phyloP scores from a whole-genome alignment of 2,888 invertebrate species.

The Drosophila paracracens region DNA sequence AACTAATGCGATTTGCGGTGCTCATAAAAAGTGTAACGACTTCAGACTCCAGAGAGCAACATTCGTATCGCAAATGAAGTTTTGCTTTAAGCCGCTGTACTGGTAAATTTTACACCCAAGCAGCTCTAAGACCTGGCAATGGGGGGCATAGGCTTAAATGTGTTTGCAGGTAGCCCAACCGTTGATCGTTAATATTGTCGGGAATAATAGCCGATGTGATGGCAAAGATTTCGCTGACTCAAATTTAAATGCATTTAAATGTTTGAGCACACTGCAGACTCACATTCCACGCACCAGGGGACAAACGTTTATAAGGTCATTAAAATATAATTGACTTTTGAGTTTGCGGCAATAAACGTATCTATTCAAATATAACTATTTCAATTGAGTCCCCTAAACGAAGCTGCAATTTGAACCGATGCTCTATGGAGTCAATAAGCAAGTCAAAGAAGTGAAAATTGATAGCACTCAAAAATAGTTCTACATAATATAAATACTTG shows the following conservation, averaged over 20 bases:
- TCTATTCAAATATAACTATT: background rate
- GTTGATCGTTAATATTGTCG: slow-evolving; percentile 55
- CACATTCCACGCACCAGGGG: slow-evolving; percentile 20
- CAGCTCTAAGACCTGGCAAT: slow-evolving; percentile 47
- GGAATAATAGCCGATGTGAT: slow-evolving; percentile 36
- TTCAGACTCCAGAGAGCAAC: slow-evolving; percentile 43
- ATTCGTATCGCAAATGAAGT: slow-evolving; percentile 48
- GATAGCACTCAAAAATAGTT: background rate
- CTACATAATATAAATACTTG: background rate
- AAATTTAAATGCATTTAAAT: slow-evolving; percentile 33
- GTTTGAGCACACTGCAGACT: slow-evolving; percentile 27
- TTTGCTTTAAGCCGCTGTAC: slow-evolving; percentile 30
- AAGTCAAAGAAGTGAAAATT: background rate
- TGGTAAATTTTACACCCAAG: slow-evolving; percentile 40
- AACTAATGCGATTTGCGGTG: slow-evolving; percentile 76
- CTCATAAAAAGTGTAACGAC: slow-evolving; percentile 77
- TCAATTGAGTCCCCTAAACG: background rate
- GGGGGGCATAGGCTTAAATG: slow-evolving; percentile 61
- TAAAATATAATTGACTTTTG: slow-evolving; percentile 40
- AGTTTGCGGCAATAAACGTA: background rate
- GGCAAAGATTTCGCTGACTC: slow-evolving; percentile 34
- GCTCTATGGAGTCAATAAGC: background rate
- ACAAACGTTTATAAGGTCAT: slow-evolving; percentile 39
- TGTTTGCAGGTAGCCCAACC: slow-evolving; percentile 60
- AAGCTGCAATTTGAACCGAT: background rate